Percentiles rank a stretch among this genome's conserved stretches.
Conservation (phyloP, 2,888 invertebrate genomes). For the Drosophila colorata region DNA sequence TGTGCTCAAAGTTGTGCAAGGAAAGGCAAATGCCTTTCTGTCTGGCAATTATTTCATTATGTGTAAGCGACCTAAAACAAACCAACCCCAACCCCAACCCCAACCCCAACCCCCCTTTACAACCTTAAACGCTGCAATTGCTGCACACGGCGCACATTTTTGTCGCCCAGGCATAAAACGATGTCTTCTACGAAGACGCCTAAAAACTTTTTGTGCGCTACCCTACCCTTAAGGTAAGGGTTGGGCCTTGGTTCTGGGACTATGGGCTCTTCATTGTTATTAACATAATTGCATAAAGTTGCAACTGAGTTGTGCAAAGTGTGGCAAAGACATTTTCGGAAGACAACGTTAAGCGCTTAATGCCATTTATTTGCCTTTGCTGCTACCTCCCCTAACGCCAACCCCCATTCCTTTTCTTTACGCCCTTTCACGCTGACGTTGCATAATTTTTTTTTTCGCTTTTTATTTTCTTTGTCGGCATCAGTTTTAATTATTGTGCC, state of each 20-base stretch:
- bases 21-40: slow-evolving; percentile 33
- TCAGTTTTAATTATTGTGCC: slow-evolving; percentile 55
- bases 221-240: neutral
- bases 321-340: slow-evolving; percentile 60
- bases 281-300: slow-evolving; percentile 80
- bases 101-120: neutral
- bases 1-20: slow-evolving; percentile 49
- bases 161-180: slow-evolving; percentile 2
- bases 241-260: neutral
- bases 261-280: slow-evolving; percentile 78
- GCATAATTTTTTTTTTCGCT: slow-evolving; percentile 19
- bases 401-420: neutral
- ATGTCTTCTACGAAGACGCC: slow-evolving; percentile 29
- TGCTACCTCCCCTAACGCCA: neutral
- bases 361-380: slow-evolving; percentile 48
- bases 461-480: slow-evolving; percentile 8
- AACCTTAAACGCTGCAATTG: neutral
- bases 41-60: slow-evolving; percentile 77
- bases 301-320: slow-evolving; percentile 57
- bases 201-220: slow-evolving; percentile 44
- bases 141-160: slow-evolving; percentile 47
- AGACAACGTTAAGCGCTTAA: slow-evolving; percentile 61
- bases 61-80: slow-evolving; percentile 55
- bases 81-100: neutral
- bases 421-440: slow-evolving; percentile 42